phyloP scores from a whole-genome alignment of 2,113 vertebrate species.

The Sitta europaea region DNA sequence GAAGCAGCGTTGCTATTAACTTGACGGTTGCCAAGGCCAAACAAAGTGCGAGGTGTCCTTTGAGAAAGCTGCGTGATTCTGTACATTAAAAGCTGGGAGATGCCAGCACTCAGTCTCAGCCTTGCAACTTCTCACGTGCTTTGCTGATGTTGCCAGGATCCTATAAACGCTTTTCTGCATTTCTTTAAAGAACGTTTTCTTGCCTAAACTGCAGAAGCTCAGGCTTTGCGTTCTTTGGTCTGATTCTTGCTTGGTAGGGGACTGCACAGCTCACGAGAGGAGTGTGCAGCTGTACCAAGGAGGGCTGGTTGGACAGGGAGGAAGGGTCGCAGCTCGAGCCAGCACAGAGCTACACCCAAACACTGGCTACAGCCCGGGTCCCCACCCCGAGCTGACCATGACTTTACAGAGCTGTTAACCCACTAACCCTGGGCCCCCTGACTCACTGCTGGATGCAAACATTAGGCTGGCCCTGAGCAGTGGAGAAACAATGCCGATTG shows the following conservation, averaged over 20 bases:
- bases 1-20: background rate
- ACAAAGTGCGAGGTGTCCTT: conserved; percentile 42
- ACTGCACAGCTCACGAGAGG: background rate
- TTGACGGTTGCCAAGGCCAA: conserved; percentile 40
- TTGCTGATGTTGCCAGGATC: background rate
- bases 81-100: background rate
- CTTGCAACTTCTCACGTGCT: background rate
- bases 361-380: background rate
- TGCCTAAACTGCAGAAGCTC: background rate
- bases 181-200: background rate
- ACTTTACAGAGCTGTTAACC: background rate
- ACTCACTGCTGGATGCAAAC: background rate
- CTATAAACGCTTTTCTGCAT: background rate
- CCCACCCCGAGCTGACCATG: background rate
- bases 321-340: background rate
- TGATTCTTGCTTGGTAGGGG: rapidly evolving
- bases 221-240: background rate
- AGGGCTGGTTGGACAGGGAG: background rate
- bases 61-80: conserved; percentile 11
- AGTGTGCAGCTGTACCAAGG: rapidly evolving
- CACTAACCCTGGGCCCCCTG: background rate
- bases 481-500: background rate
- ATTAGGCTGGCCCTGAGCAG: background rate
- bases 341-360: background rate
- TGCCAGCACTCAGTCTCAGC: background rate